phyloP scores from a whole-genome alignment of 2,113 vertebrate genomes.

The Pleuronectes platessa region DNA sequence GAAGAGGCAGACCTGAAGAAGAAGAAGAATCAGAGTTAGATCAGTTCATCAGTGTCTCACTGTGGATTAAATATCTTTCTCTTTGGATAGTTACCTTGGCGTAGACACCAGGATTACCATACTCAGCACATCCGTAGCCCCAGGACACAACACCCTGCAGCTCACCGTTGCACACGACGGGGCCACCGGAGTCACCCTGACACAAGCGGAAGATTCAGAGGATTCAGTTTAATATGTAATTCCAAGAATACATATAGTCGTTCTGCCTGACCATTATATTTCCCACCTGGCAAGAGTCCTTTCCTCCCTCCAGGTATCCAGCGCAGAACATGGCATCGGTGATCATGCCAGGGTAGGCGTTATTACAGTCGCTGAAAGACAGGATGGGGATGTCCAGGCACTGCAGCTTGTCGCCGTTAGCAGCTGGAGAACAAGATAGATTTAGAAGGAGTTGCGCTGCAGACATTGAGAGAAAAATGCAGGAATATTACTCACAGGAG shows the following conservation, averaged over 20 bases:
- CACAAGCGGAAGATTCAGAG: background rate
- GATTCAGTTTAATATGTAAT: background rate
- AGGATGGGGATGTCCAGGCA: conserved; percentile 85
- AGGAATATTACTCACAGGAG: conserved; percentile 64
- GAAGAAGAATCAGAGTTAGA: background rate
- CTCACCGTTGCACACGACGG: conserved; percentile 81
- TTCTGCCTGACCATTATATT: background rate
- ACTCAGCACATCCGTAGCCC: conserved; percentile 82
- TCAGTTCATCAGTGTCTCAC: background rate
- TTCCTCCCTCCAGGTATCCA: conserved; percentile 86
- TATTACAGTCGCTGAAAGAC: conserved; percentile 75
- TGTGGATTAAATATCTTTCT: background rate
- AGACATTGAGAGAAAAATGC: background rate
- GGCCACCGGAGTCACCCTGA: conserved; percentile 88
- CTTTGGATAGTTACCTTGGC: conserved; percentile 71
- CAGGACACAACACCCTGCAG: conserved; percentile 87
- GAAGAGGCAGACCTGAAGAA: conserved; percentile 73
- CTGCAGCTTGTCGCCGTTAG: conserved; percentile 74
- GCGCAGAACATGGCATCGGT: conserved; percentile 87
- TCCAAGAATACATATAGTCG: background rate
- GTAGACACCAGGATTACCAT: conserved; percentile 83
- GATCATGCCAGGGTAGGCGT: conserved; percentile 85
- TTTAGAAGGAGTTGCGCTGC: conserved; percentile 62
- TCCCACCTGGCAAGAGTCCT: conserved; percentile 87
- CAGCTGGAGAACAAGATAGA: conserved; percentile 36